These are phyloP conservation scores for Ethmia dodecea DNA, from an alignment of 2,888 invertebrate species.

Conservation along the genomic window DNA sequence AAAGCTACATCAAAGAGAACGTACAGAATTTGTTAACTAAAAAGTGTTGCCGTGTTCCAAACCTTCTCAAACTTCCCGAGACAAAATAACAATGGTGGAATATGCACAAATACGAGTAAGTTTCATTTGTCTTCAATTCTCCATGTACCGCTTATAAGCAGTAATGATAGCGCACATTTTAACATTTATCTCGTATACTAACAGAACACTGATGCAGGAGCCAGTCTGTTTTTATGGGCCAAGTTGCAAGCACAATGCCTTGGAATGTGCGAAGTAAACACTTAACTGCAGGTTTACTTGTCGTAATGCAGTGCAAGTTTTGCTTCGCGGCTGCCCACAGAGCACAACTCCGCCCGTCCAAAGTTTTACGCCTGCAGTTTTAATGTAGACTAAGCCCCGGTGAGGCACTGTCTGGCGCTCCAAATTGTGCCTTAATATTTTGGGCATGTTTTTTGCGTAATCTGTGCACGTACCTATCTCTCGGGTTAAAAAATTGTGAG, in stretches of 20 bases:
- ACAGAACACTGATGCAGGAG: slow-evolving; percentile 29
- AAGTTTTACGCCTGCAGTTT: slow-evolving; percentile 62
- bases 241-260: slow-evolving; percentile 52
- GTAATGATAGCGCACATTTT: slow-evolving; percentile 29
- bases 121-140: no score
- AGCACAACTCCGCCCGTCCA: slow-evolving; percentile 32
- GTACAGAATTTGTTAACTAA: no score
- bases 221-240: slow-evolving; percentile 55
- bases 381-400: slow-evolving; percentile 43
- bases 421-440: not conserved
- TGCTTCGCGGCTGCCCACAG: slow-evolving; percentile 46
- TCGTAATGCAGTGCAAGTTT: slow-evolving; percentile 68
- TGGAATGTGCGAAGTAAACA: slow-evolving; percentile 70
- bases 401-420: not conserved
- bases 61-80: no score
- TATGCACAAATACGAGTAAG: no score
- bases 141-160: no score
- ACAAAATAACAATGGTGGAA: no score
- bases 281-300: slow-evolving; percentile 70
- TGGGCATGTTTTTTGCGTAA: not conserved
- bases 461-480: no score
- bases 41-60: no score
- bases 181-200: slow-evolving; percentile 29
- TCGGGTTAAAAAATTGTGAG: no score
- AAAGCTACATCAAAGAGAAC: no score